phyloP scores from a whole-genome alignment of 1,140 invertebrate genomes.

The Tachypleus tridentatus region DNA sequence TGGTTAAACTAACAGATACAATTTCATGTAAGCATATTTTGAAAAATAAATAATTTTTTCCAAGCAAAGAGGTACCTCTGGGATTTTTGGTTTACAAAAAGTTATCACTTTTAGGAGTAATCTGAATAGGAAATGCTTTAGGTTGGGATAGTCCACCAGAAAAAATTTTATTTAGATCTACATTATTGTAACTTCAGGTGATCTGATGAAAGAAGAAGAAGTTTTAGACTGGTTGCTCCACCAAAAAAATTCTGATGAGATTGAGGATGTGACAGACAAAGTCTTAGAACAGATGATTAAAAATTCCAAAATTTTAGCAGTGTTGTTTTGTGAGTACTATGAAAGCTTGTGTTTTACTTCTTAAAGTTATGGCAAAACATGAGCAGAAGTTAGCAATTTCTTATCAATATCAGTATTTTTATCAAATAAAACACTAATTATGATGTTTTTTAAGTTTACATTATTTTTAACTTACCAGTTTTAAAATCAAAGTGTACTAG shows the following conservation, averaged over 20 bases:
- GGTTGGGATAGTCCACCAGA: not conserved
- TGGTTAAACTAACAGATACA: not conserved
- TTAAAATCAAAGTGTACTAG: too few species aligned
- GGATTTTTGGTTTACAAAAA: not conserved
- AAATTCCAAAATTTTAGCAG: conserved; percentile 78
- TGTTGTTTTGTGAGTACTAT: conserved; percentile 70
- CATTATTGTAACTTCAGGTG: conserved; percentile 48
- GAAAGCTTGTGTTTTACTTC: too few species aligned
- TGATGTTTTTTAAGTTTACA: too few species aligned
- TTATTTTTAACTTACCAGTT: too few species aligned
- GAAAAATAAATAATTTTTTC: not conserved
- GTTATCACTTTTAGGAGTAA: not conserved
- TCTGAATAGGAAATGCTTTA: not conserved
- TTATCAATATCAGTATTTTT: too few species aligned
- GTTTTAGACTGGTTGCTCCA: conserved; percentile 86
- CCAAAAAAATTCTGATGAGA: conserved; percentile 74
- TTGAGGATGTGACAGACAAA: conserved; percentile 74
- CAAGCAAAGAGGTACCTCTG: not conserved
- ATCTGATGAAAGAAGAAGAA: conserved; percentile 78
- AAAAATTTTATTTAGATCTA: not conserved
- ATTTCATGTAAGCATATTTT: not conserved
- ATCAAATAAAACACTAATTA: too few species aligned
- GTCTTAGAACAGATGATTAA: conserved; percentile 67
- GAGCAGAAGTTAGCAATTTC: too few species aligned
- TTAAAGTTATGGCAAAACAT: too few species aligned